Conservation (phyloP, 2,797 vertebrate genomes). For the Peromyscus nudipes region DNA sequence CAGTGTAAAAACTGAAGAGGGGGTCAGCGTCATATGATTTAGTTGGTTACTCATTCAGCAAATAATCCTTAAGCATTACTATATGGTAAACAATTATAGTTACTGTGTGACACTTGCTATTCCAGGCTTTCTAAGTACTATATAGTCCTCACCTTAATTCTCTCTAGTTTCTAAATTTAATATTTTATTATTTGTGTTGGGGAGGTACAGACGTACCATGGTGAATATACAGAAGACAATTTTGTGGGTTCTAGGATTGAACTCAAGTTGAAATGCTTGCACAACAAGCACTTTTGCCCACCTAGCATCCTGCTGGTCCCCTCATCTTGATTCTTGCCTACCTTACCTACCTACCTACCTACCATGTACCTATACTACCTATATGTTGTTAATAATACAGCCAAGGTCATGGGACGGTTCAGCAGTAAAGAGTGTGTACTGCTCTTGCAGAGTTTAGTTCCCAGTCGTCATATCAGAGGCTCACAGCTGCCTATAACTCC, state of each 20-base stretch:
- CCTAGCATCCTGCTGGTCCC: not conserved
- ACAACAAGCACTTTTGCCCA: not conserved
- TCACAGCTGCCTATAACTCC: not conserved
- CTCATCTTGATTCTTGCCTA: not conserved
- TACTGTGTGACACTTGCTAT: conserved; percentile 28
- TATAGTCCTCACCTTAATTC: conserved; percentile 32
- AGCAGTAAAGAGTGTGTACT: not conserved
- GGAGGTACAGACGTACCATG: not conserved
- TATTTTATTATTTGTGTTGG: not conserved
- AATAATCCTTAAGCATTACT: conserved; percentile 23
- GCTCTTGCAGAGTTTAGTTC: not conserved
- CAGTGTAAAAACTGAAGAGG: not conserved
- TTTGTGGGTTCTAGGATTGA: not conserved
- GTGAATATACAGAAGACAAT: not conserved
- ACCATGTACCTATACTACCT: not conserved
- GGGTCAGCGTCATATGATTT: conserved; percentile 5
- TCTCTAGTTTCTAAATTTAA: not conserved
- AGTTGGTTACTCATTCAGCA: conserved; percentile 8
- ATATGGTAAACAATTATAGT: conserved; percentile 36
- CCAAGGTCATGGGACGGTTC: not conserved
- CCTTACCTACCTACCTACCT: too few relatives aligned
- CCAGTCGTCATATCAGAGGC: not conserved
- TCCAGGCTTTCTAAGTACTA: conserved; percentile 25
- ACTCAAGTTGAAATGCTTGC: not conserved
- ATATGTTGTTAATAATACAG: conserved; percentile 38